Evolutionary conservation across 2,113 vertebrate genomes (phyloP).

Genomic region (Alouatta palliata): DNA sequence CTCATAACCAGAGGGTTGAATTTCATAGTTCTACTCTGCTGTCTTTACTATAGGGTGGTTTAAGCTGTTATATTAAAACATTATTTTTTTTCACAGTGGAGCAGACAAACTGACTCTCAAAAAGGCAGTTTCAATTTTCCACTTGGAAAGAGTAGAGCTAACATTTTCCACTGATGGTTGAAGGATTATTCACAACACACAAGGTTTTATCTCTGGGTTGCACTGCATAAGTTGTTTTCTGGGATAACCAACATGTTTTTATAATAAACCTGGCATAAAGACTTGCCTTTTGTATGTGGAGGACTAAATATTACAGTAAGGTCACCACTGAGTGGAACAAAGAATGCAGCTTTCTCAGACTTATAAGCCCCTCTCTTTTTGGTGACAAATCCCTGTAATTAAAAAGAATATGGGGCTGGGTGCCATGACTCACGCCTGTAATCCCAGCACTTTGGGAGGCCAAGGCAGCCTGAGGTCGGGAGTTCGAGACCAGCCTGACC

Average conservation of each 20-base stretch:
- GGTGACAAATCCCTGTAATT: not conserved
- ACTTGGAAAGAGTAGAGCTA: conserved; percentile 85
- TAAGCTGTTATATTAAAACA: conserved; percentile 84
- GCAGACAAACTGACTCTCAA: conserved; percentile 84
- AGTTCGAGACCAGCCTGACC: too few relatives aligned
- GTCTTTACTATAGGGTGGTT: conserved; percentile 76
- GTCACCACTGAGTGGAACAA: not conserved
- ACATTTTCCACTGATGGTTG: conserved; percentile 85
- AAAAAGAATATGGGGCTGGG: not conserved
- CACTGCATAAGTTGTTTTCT: conserved; percentile 67
- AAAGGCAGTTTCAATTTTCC: conserved; percentile 85
- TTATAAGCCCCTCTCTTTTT: not conserved
- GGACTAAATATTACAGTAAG: not conserved
- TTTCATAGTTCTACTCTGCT: conserved; percentile 79
- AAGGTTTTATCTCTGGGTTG: conserved; percentile 82
- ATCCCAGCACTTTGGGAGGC: too few relatives aligned
- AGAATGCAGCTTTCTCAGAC: not conserved
- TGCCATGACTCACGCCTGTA: too few relatives aligned
- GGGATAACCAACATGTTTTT: conserved; percentile 65
- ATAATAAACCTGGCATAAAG: conserved; percentile 57
- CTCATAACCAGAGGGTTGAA: conserved; percentile 75
- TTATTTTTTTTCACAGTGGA: conserved; percentile 79
- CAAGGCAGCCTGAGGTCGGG: too few relatives aligned
- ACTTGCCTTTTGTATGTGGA: not conserved
- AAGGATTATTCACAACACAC: conserved; percentile 82